phyloP scores from a whole-genome alignment of 2,113 vertebrate genomes.

The Crotalus viridis region DNA sequence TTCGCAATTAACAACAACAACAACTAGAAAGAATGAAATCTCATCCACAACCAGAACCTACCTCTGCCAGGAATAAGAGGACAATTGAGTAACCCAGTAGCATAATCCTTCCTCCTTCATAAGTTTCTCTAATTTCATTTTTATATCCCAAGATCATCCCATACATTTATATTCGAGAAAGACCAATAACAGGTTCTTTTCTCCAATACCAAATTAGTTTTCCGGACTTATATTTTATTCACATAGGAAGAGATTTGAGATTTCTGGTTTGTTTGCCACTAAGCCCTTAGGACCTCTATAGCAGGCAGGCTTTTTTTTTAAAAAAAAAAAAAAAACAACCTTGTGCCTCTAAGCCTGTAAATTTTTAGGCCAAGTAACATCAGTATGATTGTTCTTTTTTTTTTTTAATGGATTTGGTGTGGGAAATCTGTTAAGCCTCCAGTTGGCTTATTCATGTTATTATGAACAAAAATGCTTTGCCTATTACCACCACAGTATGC shows the following conservation, averaged over 20 bases:
- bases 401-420: neutral
- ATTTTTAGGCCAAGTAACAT: neutral
- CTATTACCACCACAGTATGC: neutral
- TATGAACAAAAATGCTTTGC: neutral
- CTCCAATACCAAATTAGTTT: neutral
- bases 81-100: neutral
- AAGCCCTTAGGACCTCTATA: neutral
- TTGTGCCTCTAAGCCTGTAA: neutral
- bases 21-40: neutral
- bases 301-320: neutral
- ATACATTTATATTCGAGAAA: neutral
- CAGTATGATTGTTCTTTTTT: neutral
- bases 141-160: neutral
- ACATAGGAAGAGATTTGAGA: neutral
- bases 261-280: neutral
- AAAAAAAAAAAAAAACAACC: too few species aligned
- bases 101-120: neutral
- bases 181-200: neutral
- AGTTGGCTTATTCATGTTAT: neutral
- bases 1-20: too few species aligned
- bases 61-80: neutral
- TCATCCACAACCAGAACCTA: neutral
- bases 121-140: neutral
- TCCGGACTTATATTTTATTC: neutral
- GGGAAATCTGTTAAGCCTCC: neutral